Base-by-base conservation (phyloP, 2,888 invertebrate genomes). In the Conistra vaccinii region DNA sequence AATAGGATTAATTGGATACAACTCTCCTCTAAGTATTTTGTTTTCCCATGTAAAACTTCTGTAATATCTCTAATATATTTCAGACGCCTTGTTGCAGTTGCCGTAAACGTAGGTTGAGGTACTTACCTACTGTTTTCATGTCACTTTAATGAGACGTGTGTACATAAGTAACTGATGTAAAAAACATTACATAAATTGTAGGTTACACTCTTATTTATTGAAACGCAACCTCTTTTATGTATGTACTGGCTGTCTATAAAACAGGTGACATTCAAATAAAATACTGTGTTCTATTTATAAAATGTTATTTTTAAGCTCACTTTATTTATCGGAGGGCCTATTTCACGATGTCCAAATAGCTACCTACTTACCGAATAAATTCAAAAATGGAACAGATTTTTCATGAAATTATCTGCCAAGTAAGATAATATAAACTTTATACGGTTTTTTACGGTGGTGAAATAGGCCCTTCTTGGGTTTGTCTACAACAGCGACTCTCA, bases 91-190 rank as follows among this genome's bases (percentile, higher is more conserved):
- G 83, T 85, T 78, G 76, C 39, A 78, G 75, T 87, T 77, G 83
- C 91, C 92, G 90, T 93, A 93, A 92, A 92, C 87, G 92, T 82
- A 81, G 63, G 58, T 68, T 61, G 78, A 76, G 32, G 70, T 82
- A 80, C 81, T 80, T 89, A 87, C 84, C 80, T 87, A 89, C 89
- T 86, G 90, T 89, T 90, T 89, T 84, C 90, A 87, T 90, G 90
- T 91, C 92, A 91, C 85, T 89, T 89, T 93, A 94, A 94, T 94
- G 92, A 93, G 93, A 90, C 90, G 71, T 81, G 71, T 69, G 71
- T 85, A 84, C 77, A 80, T 85, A 80, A 77, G 78, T 71, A 78
- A 79, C 81, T 74, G 78, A 85, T 84, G 78, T 86, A 81, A 85
- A 58, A 88, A 84, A 78, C 65, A 75, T 70, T 78, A 87, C 70